phyloP scores from a whole-genome alignment of 1,140 invertebrate genomes.

The Ladona fulva region DNA sequence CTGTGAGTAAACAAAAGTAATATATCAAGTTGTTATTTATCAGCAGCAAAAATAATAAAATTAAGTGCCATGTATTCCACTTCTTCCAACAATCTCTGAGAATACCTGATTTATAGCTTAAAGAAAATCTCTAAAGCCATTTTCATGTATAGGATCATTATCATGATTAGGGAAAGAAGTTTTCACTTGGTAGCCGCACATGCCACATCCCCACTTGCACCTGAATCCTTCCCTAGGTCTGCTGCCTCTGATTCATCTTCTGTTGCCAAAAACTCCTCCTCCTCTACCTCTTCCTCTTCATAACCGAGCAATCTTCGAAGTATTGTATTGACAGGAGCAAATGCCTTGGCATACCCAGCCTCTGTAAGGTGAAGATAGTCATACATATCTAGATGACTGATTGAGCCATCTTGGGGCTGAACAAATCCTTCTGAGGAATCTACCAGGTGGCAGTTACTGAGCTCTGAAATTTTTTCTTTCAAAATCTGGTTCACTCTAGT shows the following conservation, averaged over 20 bases:
- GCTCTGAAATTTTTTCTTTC: conserved; percentile 46
- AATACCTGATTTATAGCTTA: too few relatives aligned
- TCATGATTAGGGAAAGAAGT: too few relatives aligned
- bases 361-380: conserved; percentile 81
- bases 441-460: conserved; percentile 57
- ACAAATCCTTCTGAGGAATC: conserved; percentile 66
- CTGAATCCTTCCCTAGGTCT: not conserved
- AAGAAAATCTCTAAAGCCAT: too few relatives aligned
- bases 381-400: conserved; percentile 78
- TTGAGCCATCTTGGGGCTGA: conserved; percentile 58
- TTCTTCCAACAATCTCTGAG: too few relatives aligned
- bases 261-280: not conserved
- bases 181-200: not conserved
- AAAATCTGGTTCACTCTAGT: conserved; percentile 61
- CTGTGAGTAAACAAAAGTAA: too few relatives aligned
- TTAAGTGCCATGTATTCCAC: too few relatives aligned
- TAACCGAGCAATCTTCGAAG: conserved; percentile 63
- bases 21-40: too few relatives aligned
- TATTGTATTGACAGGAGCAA: conserved; percentile 69
- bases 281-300: conserved; percentile 61
- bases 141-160: too few relatives aligned
- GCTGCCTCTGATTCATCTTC: not conserved
- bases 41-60: too few relatives aligned
- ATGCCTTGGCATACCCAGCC: conserved; percentile 70
- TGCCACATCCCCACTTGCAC: not conserved